These are phyloP conservation scores for Bungarus multicinctus DNA, from an alignment of 2,113 vertebrate genomes.

Conservation along the genomic window DNA sequence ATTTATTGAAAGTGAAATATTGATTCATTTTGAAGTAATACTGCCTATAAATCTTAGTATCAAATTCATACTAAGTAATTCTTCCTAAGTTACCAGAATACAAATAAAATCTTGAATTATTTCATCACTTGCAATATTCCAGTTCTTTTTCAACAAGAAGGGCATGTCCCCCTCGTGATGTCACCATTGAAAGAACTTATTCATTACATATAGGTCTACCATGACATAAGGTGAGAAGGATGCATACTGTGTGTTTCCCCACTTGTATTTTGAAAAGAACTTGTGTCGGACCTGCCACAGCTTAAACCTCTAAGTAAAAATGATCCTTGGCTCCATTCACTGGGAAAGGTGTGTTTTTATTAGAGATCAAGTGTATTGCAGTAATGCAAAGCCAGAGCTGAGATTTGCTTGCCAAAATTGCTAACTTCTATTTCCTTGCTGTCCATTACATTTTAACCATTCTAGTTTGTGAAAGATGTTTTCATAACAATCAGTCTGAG, in stretches of 20 bases:
- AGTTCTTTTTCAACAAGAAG: neutral
- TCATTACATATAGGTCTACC: neutral
- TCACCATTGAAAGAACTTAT: neutral
- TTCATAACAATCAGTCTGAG: neutral
- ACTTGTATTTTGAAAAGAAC: neutral
- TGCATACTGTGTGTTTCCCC: neutral
- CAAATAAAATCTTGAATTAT: neutral
- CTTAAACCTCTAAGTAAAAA: neutral
- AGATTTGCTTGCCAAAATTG: neutral
- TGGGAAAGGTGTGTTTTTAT: neutral
- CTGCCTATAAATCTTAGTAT: neutral
- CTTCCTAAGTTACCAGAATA: neutral
- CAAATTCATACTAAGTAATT: neutral
- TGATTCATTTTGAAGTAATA: neutral
- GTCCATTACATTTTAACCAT: neutral
- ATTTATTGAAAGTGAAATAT: neutral
- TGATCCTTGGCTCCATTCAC: neutral
- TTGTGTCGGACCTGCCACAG: neutral
- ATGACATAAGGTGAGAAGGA: neutral
- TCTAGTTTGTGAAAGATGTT: neutral
- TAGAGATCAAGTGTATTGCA: neutral
- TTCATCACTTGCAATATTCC: neutral
- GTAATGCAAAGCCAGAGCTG: neutral
- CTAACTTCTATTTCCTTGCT: neutral
- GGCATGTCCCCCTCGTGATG: neutral